phyloP scores from a whole-genome alignment of 1,140 invertebrate genomes.

The Drosophila persimilis region DNA sequence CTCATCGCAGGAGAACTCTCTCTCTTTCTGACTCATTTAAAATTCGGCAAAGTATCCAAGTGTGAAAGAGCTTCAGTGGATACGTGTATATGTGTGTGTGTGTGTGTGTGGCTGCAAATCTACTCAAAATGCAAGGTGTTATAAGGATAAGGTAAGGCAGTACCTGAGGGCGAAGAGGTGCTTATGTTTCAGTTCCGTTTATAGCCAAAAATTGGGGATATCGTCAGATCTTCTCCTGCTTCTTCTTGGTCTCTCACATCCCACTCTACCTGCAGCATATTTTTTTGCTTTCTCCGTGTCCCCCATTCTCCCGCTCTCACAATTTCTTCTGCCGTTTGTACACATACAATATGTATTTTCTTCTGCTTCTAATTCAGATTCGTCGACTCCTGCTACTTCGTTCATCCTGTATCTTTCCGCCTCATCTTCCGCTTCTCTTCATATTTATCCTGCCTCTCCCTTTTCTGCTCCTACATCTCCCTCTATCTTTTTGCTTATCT shows the following conservation, averaged over 20 bases:
- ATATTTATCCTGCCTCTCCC: not conserved
- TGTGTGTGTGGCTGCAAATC: constrained; percentile 35
- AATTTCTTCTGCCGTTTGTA: too few species aligned
- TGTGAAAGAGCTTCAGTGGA: not conserved
- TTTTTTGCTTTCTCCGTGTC: too few species aligned
- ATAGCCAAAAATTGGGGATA: too few species aligned
- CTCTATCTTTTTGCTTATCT: constrained; percentile 56
- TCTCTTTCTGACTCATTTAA: constrained; percentile 54
- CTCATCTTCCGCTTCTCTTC: constrained; percentile 16
- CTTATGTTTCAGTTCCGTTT: too few species aligned
- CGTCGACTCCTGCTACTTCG: constrained; percentile 6
- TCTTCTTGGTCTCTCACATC: too few species aligned
- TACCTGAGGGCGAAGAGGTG: too few species aligned
- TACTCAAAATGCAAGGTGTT: not conserved
- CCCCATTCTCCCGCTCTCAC: too few species aligned
- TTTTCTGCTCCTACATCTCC: not conserved
- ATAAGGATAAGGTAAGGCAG: too few species aligned
- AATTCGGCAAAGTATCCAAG: constrained; percentile 54
- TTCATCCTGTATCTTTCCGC: constrained; percentile 27
- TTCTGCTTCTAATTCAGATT: too few species aligned
- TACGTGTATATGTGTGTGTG: constrained; percentile 8
- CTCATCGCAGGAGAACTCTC: constrained; percentile 4
- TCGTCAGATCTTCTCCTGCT: too few species aligned
- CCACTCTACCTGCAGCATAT: too few species aligned
- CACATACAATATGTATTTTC: too few species aligned